phyloP scores from a whole-genome alignment of 2,113 vertebrate genomes.

The Gila orcuttii region DNA sequence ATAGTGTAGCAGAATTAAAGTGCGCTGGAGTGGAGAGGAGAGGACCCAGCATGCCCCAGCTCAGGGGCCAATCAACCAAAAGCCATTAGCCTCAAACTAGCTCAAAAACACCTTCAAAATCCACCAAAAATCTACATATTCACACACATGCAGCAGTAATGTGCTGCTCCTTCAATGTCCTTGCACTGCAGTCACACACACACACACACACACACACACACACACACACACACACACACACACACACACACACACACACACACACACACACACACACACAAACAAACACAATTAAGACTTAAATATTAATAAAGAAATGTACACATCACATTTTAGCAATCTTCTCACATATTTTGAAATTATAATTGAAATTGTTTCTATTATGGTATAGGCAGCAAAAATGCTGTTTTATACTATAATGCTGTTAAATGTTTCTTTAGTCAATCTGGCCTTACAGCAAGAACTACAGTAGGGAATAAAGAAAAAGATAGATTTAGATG shows the following conservation, averaged over 20 bases:
- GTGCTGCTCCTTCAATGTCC: background rate
- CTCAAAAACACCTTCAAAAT: conserved; percentile 30
- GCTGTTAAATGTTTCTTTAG: background rate
- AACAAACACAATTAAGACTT: too few relatives aligned
- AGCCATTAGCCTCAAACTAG: conserved; percentile 38
- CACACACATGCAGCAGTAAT: background rate
- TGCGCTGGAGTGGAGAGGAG: conserved; percentile 32
- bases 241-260: too few relatives aligned
- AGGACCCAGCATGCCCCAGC: conserved; percentile 9
- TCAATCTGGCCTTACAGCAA: background rate
- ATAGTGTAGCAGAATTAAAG: conserved; percentile 38
- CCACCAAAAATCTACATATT: conserved; percentile 14
- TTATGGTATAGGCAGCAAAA: background rate
- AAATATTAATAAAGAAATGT: too few relatives aligned
- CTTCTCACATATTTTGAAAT: background rate
- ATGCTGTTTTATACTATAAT: background rate
- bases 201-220: too few relatives aligned
- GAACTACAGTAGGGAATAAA: conserved; percentile 4
- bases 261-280: too few relatives aligned
- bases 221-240: too few relatives aligned
- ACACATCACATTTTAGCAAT: background rate
- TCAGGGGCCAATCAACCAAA: conserved; percentile 33
- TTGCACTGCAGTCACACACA: background rate
- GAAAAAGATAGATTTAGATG: background rate
- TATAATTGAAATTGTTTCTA: background rate